Percentiles rank a stretch among this genome's conserved stretches.
These are phyloP conservation scores for Cecidostiba fungosa DNA, from an alignment of 2,888 invertebrate genomes.

Conservation along the genomic window DNA sequence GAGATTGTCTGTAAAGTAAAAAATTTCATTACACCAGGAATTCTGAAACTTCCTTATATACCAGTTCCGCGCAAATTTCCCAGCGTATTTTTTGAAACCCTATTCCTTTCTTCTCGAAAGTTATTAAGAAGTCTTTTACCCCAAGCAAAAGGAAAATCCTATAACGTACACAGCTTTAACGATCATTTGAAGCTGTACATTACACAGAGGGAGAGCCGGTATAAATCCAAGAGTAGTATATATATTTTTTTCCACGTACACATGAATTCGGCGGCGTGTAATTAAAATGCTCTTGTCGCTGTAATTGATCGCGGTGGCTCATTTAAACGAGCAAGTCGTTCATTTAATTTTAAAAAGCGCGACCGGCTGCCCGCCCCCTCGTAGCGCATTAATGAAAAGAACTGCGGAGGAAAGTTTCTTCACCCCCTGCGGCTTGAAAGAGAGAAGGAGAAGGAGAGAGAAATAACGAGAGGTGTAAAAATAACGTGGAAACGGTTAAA, in stretches of 20 bases:
- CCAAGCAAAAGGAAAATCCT: not conserved
- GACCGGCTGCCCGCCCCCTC: not conserved
- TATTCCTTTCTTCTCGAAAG: constrained; percentile 9
- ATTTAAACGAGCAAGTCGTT: constrained; percentile 43
- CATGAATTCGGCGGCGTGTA: constrained; percentile 4
- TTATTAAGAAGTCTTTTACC: constrained; percentile 14
- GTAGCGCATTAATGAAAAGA: constrained; percentile 51
- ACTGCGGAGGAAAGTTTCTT: constrained; percentile 18
- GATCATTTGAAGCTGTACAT: not conserved
- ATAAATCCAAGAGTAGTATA: constrained; percentile 1
- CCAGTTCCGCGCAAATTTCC: not conserved
- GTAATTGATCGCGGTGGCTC: constrained; percentile 30
- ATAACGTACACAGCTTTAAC: not conserved
- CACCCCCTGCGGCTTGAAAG: not conserved
- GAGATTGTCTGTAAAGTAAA: not conserved
- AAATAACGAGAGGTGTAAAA: constrained; percentile 19
- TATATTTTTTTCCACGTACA: not conserved
- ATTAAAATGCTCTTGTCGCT: constrained; percentile 51
- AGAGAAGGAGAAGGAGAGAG: not conserved
- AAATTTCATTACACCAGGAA: not conserved
- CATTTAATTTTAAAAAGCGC: constrained; percentile 27
- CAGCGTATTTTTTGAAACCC: not conserved
- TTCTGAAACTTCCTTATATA: not conserved
- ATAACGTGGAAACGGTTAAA: not conserved
- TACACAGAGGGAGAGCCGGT: not conserved